Conservation (phyloP, 2,113 vertebrate species). For the Phyllopteryx taeniolatus region DNA sequence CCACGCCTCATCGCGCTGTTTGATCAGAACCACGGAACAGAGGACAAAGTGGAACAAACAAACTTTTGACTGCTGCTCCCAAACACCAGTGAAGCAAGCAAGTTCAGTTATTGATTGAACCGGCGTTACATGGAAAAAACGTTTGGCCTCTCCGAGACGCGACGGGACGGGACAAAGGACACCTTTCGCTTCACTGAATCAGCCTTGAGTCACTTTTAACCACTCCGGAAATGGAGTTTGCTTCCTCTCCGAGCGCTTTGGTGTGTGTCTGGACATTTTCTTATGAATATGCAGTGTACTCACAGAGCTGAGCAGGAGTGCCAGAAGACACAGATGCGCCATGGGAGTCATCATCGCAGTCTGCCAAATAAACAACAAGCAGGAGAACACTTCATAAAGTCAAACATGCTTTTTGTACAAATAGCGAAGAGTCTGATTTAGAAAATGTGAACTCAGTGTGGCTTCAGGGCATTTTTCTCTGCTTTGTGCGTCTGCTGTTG, state of each 20-base stretch:
- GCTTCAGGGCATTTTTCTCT: too few species aligned
- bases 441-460: too few species aligned
- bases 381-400: neutral
- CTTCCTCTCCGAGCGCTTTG: neutral
- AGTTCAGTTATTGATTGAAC: slow-evolving; percentile 68
- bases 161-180: slow-evolving; percentile 45
- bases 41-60: neutral
- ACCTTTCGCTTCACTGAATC: slow-evolving; percentile 30
- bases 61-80: neutral
- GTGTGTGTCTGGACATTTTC: slow-evolving; percentile 2
- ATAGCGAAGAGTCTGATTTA: too few species aligned
- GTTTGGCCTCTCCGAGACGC: neutral
- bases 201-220: neutral
- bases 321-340: slow-evolving; percentile 63
- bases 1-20: neutral
- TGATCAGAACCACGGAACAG: neutral
- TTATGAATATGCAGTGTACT: slow-evolving; percentile 59
- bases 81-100: neutral
- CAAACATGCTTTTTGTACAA: neutral
- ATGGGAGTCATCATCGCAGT: slow-evolving; percentile 57
- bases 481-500: too few species aligned
- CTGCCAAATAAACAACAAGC: slow-evolving; percentile 35
- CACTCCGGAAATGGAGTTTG: neutral
- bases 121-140: slow-evolving; percentile 20
- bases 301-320: slow-evolving; percentile 66